These are phyloP conservation scores for Microtus richardsoni DNA, from an alignment of 2,113 vertebrate genomes.

Conservation along the genomic window DNA sequence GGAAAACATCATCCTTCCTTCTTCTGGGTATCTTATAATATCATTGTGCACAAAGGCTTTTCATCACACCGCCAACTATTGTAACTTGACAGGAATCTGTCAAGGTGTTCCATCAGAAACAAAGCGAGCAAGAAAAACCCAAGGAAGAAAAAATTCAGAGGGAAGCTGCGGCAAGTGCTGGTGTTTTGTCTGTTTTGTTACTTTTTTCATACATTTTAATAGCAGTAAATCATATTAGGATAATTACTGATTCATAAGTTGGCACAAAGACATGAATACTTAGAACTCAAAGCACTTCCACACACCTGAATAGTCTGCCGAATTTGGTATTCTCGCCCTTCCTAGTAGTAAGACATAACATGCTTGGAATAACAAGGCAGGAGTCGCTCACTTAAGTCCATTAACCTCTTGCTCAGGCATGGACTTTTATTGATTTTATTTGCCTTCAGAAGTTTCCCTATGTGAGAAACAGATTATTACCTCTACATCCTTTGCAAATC, in stretches of 20 bases:
- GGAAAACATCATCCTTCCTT: not conserved
- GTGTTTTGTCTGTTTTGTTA: not conserved
- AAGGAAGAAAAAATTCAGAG: constrained; percentile 30
- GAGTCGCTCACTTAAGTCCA: not conserved
- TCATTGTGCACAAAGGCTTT: not conserved
- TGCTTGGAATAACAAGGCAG: not conserved
- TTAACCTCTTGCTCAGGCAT: not conserved
- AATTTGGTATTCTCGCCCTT: constrained; percentile 16
- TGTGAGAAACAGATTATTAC: not conserved
- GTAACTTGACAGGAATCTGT: constrained; percentile 52
- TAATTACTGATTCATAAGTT: constrained; percentile 58
- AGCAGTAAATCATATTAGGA: constrained; percentile 62
- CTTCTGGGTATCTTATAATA: not conserved
- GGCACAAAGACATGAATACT: not conserved
- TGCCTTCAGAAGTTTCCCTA: not conserved
- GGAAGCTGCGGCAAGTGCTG: constrained; percentile 31
- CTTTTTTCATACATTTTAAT: constrained; percentile 53
- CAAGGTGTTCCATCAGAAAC: constrained; percentile 32
- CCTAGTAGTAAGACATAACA: not conserved
- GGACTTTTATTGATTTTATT: not conserved
- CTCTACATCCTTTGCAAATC: not conserved
- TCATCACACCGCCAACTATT: constrained; percentile 37
- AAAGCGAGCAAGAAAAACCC: constrained; percentile 43
- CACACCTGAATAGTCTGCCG: constrained; percentile 26
- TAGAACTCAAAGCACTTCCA: not conserved